Evolutionary conservation across 2,888 invertebrate genomes (phyloP).

Genomic region (Agrochola circellaris): DNA sequence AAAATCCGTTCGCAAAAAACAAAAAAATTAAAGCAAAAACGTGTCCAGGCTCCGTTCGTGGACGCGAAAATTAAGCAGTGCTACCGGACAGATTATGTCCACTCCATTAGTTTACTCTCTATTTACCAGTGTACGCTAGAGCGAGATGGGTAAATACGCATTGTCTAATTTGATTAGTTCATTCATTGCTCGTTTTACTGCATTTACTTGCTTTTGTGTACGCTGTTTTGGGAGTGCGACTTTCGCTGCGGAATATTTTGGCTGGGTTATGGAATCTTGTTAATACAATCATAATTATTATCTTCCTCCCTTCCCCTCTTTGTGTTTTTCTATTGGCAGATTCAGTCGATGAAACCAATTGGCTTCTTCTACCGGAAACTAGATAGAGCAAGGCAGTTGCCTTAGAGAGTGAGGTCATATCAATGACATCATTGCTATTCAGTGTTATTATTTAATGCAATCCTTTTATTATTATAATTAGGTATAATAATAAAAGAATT

Average conservation of each 20-base stretch:
- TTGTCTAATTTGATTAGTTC: constrained; percentile 49
- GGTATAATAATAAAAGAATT: no score
- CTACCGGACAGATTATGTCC: constrained; percentile 53
- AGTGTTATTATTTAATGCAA: neutral
- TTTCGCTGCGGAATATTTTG: constrained; percentile 21
- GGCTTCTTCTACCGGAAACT: neutral
- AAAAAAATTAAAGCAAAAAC: constrained; percentile 40
- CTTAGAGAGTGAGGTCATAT: no score
- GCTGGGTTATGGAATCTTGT: constrained; percentile 4
- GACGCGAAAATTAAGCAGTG: constrained; percentile 54
- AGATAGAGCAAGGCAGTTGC: neutral
- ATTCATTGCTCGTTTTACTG: constrained; percentile 52
- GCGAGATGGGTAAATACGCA: constrained; percentile 36
- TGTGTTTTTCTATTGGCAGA: neutral
- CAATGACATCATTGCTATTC: neutral
- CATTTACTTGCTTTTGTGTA: constrained; percentile 37
- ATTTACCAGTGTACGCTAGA: constrained; percentile 28
- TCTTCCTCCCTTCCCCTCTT: no score
- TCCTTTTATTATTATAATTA: neutral
- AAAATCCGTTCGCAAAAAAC: constrained; percentile 3
- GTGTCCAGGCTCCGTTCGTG: constrained; percentile 33
- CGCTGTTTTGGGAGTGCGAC: constrained; percentile 28
- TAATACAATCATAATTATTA: constrained; percentile 27
- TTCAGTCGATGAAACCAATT: neutral
- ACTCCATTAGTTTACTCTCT: constrained; percentile 54